phyloP scores from a whole-genome alignment of 2,888 invertebrate genomes.

The Eilema depressum region DNA sequence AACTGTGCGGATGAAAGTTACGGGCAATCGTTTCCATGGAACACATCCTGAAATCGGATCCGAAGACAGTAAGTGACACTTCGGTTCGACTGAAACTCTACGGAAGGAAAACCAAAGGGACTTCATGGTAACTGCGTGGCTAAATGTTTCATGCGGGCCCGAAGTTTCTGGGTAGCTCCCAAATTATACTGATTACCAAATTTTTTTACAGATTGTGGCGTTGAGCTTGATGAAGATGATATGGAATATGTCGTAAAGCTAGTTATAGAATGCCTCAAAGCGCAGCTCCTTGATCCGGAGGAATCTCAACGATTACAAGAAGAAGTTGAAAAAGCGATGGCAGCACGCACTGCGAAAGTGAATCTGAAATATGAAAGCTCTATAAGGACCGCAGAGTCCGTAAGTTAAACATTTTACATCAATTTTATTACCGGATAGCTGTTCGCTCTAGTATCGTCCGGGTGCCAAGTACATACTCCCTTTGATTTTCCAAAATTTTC shows the following conservation, averaged over 20 bases:
- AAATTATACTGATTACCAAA: background rate
- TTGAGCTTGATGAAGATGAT: conserved; percentile 61
- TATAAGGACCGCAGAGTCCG: background rate
- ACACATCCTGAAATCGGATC: too few species aligned
- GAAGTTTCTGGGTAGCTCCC: too few species aligned
- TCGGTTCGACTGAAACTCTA: too few species aligned
- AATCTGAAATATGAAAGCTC: conserved; percentile 14
- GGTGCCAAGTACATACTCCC: too few species aligned
- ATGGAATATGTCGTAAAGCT: conserved; percentile 59
- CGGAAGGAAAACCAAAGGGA: too few species aligned
- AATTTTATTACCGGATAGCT: background rate
- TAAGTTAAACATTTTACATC: background rate
- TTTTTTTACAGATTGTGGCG: conserved; percentile 47
- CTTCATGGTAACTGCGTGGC: too few species aligned
- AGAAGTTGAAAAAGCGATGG: conserved; percentile 60
- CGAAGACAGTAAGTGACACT: too few species aligned
- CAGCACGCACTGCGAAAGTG: background rate
- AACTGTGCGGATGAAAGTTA: too few species aligned
- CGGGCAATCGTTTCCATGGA: too few species aligned
- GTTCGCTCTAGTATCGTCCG: too few species aligned
- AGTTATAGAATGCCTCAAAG: conserved; percentile 68
- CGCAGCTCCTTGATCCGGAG: conserved; percentile 65
- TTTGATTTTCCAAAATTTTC: too few species aligned
- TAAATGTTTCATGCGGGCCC: too few species aligned
- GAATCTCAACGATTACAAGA: conserved; percentile 61